Evolutionary conservation across 2,888 invertebrate genomes (phyloP), one percentile per base, ranked within the genome.

Genomic region (Ochropacha duplaris): DNA sequence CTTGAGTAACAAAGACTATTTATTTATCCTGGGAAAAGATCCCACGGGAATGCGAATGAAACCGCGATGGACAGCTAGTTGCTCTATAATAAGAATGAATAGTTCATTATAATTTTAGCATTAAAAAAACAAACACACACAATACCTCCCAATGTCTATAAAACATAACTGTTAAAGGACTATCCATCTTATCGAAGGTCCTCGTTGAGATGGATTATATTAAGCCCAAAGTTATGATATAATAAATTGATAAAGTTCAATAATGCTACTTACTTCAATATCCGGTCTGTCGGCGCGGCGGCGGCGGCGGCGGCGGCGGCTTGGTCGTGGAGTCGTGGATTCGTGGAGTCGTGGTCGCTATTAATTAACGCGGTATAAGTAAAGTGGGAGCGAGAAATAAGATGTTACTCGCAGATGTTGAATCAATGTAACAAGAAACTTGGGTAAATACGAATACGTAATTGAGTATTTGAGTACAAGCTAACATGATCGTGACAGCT

Each of bases 171-270:
- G 36, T 36, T 36, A 5, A 44, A 44, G 44, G 44, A 19, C 16
- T 44, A 44, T 44, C 19, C 19, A 44, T 44, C 36, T 36, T 36
- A 36, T 36, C 44, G 14, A 44, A 44, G 19, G 44, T 44, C 9
- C 8, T 19, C 16, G 19, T 44, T 44, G 44, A 19, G 44, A 44
- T 44, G 44, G 44, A 44, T 44, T 44, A 44, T 19, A 19, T 44
- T 2, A 19, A 44, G 44, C 44, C 8, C 19, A 44, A 44, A 44
- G 44, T 44, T 44, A 44, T 50, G 14, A 22, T 34, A 52, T 69
- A 64, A 66, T 64, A 68, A 69, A 69, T 71, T 62, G 59, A 60
- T 57, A 55, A 69, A 71, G 62, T 72, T 72, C 57, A 50, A 71
- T 65, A 68, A 68, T 71, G 51, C 57, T 54, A 68, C 64, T 69